phyloP scores from a whole-genome alignment of 1,140 invertebrate species.

The Scaptomyza hsui region DNA sequence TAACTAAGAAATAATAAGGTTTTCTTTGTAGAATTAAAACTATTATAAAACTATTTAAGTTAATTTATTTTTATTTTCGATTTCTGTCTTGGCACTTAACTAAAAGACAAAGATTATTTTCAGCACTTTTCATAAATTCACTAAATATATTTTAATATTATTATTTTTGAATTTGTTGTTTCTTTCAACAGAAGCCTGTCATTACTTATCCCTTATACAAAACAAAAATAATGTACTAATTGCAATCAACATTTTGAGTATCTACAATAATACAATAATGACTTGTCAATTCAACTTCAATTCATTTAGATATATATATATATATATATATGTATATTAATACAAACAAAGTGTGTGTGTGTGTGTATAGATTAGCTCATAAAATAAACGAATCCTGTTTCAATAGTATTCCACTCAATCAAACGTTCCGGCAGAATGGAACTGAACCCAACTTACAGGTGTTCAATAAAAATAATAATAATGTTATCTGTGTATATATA shows the following conservation, averaged over 20 bases:
- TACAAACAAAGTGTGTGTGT: constrained; percentile 9
- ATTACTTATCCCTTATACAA: too few species aligned
- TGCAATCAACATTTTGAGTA: constrained; percentile 31
- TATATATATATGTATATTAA: neutral
- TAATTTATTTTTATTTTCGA: too few species aligned
- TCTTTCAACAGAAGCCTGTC: too few species aligned
- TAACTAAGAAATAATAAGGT: too few species aligned
- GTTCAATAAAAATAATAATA: too few species aligned
- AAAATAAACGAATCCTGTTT: constrained; percentile 37
- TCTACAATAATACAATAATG: constrained; percentile 21
- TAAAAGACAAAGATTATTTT: too few species aligned
- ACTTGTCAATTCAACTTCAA: constrained; percentile 2
- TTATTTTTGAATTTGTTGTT: too few species aligned
- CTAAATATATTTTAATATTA: too few species aligned
- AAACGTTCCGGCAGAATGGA: constrained; percentile 13
- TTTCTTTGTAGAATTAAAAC: too few species aligned
- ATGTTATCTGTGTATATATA: constrained; percentile 15
- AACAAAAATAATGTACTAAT: constrained; percentile 38
- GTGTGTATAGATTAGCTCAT: constrained; percentile 10
- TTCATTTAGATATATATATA: neutral
- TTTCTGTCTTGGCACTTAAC: too few species aligned
- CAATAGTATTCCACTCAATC: constrained; percentile 37
- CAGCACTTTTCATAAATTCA: too few species aligned
- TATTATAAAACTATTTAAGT: too few species aligned
- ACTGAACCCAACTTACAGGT: neutral